Percentiles rank a stretch among this genome's conserved stretches.
Conservation (phyloP, 2,797 vertebrate genomes). For the Avahi laniger region DNA sequence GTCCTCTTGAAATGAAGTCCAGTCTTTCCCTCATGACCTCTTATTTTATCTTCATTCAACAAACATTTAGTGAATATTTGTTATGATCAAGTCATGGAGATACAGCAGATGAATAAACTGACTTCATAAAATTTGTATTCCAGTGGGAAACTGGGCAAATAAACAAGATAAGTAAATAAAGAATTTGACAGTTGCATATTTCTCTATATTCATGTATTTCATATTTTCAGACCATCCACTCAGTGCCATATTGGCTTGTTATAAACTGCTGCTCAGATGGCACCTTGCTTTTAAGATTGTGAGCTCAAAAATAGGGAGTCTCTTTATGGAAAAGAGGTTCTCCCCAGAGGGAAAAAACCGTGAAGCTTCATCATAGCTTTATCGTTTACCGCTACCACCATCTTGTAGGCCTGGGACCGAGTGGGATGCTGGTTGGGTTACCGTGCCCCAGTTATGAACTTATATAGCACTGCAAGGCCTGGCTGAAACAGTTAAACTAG, state of each 20-base stretch:
- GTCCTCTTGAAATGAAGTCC: neutral
- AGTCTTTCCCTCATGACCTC: neutral
- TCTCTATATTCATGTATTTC: neutral
- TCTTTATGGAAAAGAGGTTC: neutral
- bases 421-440: neutral
- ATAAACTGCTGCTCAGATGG: neutral
- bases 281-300: neutral
- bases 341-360: neutral
- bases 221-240: neutral
- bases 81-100: neutral
- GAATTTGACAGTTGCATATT: neutral
- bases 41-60: neutral
- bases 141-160: neutral
- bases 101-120: neutral
- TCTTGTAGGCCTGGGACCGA: neutral
- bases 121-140: neutral
- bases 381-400: neutral
- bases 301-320: neutral
- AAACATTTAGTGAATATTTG: neutral
- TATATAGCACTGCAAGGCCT: neutral
- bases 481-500: neutral
- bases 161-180: neutral
- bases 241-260: neutral
- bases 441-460: neutral
- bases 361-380: neutral